Evolutionary conservation across 2,797 vertebrate genomes (phyloP), one percentile per base, ranked within the genome.

Genomic region (Borostomias antarcticus): DNA sequence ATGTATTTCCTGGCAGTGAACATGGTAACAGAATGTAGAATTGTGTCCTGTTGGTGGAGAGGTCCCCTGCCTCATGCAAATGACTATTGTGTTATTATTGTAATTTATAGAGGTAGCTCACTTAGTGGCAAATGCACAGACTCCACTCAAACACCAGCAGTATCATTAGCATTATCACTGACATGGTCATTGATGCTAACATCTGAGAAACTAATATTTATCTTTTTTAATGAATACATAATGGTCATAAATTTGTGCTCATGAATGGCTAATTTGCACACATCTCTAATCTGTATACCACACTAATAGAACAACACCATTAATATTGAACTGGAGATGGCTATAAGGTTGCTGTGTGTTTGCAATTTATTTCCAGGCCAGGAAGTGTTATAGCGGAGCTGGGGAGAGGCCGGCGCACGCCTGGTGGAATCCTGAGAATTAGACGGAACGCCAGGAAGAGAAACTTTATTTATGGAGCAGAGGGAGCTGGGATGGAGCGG

Each of bases 351-450:
- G 84, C 86, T 86, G 84, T 87, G 84, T 76, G 82, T 83, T 78
- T 74, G 85, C 82, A 80, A 78, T 83, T 81, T 67, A 5, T 33
- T 89, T 87, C 85, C 78, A 29, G 78, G 61, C 73, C 77, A 86
- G 87, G 85, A 91, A 88, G 83, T 74, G 47, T 73, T 66, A 80
- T 65, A 17, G 3, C 62, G 4, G 64, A 73, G 79, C 62, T 1
- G 23, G 66, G 15, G 53, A 72, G 69, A 81, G 76, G 82, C 75
- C 64, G 58, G 54, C 25, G 64, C 66, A 56, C 82, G 85, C 88
- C 89, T 90, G 0, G 74, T 84, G 81, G 85, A 88, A 88, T 84
- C 69, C 79, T 83, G 81, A 85, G 89, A 90, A 88, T 89, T 85
- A 79, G 72, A 82, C 73, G 78, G 76, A 82, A 74, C 73, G 75